Base-by-base conservation (phyloP, 1,140 invertebrate species). In the Halictus rubicundus region DNA sequence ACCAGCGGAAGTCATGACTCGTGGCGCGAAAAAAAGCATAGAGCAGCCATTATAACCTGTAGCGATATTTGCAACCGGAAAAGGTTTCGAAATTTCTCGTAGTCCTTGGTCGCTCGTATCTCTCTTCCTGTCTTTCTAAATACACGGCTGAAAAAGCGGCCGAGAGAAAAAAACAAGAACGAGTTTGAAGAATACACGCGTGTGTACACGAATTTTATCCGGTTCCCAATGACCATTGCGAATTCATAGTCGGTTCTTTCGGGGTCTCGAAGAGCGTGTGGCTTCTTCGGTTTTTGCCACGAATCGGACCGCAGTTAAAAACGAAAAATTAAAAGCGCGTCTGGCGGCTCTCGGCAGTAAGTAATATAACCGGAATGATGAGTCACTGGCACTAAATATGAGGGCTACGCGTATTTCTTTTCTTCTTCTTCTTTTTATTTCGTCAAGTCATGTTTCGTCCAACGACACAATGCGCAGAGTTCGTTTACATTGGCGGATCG, bases 321-420 rank as follows among this genome's bases (percentile, higher is more conserved):
- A 37, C 21, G 42, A 49, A 49, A 77, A 66, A 79, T 49, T 23
- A 60, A 60, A 68, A 65, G 59, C 52, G 19, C 16, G 25, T 8
- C 32, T 49, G 25, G 14, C 23, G 25, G 59, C 46, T 46, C 42
- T 46, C 10, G 42, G 21, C 23, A 54, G 25, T 42, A 73, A 32
- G 14, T 12, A 74, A 37, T 60, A 54, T 66, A 74, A 74, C 19
- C 27, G 7, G 65, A 84, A 84, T 60, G 78, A 69, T 84, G 68
- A 84, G 68, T 77, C 65, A 70, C 39, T 78, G 27, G 16, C 46
- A 72, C 59, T 68, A 63, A 46, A 68, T 52, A 63, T 14, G 25
- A 32, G 14, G 19, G 57, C 27, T 59, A 19, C 12, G 27, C 32
- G 0, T 1, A n/a, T 57, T 57, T n/a, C n/a, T 57, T 39, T 69